Percentiles rank a stretch among this genome's conserved stretches.
Conservation (phyloP, 2,888 invertebrate genomes). For the Lithodes maja region DNA sequence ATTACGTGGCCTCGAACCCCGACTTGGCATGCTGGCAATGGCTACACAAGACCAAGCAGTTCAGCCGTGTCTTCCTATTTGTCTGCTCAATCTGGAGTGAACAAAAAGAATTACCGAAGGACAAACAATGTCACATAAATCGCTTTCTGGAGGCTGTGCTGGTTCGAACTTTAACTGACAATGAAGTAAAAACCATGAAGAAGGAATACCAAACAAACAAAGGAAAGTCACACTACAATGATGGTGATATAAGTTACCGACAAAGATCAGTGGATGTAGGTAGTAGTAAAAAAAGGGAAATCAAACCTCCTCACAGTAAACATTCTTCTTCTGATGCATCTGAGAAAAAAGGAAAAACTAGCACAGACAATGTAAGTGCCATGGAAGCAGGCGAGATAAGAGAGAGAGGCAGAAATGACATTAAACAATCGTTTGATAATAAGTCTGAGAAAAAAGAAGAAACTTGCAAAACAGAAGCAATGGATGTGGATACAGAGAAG, state of each 20-base stretch:
- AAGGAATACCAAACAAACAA: no score
- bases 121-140: neutral
- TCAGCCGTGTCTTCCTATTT: neutral
- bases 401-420: no score
- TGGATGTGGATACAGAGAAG: no score
- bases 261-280: no score
- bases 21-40: neutral
- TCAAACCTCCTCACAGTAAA: no score
- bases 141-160: neutral
- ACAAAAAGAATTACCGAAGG: neutral
- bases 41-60: neutral
- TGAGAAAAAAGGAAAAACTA: no score
- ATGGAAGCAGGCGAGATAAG: no score
- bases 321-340: no score
- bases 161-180: neutral
- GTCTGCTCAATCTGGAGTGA: neutral
- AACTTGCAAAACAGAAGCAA: neutral
- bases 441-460: neutral
- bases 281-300: no score
- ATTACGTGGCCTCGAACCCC: neutral
- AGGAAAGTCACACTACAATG: no score
- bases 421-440: neutral
- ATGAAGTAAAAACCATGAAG: no score
- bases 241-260: neutral
- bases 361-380: no score